These are phyloP conservation scores for Temnothorax rugatulus DNA, from an alignment of 2,888 invertebrate genomes.

Conservation along the genomic window DNA sequence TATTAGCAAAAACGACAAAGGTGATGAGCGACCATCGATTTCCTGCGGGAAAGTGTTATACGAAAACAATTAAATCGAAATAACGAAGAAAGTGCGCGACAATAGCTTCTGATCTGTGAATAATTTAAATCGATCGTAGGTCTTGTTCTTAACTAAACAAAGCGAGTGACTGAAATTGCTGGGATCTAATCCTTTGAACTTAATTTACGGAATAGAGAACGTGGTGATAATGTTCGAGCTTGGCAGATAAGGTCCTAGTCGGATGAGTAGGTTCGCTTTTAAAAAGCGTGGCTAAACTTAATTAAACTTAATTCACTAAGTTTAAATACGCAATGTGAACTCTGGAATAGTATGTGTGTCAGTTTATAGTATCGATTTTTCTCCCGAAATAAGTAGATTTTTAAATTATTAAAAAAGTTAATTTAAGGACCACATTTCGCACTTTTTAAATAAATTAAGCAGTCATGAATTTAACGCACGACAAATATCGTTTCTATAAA, in stretches of 20 bases:
- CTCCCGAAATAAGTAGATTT: not conserved
- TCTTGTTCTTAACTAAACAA: not conserved
- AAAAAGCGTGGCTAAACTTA: slow-evolving; percentile 15
- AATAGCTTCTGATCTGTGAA: slow-evolving; percentile 43
- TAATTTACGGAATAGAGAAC: slow-evolving; percentile 1
- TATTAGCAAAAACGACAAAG: slow-evolving; percentile 2
- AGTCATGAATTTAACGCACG: not conserved
- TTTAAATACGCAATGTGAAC: not conserved
- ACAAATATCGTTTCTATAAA: not conserved
- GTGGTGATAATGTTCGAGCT: not conserved
- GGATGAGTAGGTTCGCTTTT: not conserved
- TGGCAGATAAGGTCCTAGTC: slow-evolving; percentile 21
- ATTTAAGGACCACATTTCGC: not conserved
- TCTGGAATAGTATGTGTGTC: not conserved
- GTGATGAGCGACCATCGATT: not conserved
- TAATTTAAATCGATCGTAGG: slow-evolving; percentile 34
- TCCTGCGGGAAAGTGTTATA: not conserved
- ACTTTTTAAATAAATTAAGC: not conserved
- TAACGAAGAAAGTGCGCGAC: slow-evolving; percentile 19
- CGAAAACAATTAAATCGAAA: slow-evolving; percentile 4
- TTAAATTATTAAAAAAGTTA: not conserved
- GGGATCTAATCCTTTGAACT: not conserved
- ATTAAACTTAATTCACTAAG: slow-evolving; percentile 5
- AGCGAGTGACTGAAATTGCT: not conserved
- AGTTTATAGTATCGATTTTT: not conserved